A percentile compares a stretch with the other conserved stretches of the same genome.
Conservation (phyloP, 1,140 invertebrate species). For the Chironomus striatipennis region DNA sequence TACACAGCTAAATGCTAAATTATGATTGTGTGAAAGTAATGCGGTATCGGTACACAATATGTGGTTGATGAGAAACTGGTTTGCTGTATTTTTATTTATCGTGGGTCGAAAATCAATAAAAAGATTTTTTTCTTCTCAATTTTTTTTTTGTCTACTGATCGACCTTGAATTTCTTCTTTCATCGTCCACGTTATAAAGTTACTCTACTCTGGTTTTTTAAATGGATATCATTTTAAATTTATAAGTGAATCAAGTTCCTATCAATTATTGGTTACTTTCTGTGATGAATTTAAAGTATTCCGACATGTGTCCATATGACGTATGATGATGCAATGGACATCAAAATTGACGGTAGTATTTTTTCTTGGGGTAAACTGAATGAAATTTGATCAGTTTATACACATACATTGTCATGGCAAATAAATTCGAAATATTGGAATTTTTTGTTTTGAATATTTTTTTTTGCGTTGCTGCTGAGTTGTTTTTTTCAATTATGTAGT, state of each 20-base stretch:
- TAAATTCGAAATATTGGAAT: no score
- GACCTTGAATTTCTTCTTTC: slow-evolving; percentile 7
- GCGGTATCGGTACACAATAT: no score
- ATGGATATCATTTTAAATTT: background rate
- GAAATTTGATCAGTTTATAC: no score
- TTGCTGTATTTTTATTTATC: background rate
- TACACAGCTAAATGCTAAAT: no score
- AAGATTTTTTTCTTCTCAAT: no score
- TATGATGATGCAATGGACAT: background rate
- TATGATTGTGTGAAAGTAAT: background rate
- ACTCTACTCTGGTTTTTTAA: background rate
- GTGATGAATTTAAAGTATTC: background rate
- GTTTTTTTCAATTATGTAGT: no score
- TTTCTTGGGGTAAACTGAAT: no score
- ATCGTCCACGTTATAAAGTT: background rate
- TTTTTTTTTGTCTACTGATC: background rate
- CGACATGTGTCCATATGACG: background rate
- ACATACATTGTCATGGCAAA: no score
- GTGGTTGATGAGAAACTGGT: background rate
- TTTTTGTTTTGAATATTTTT: no score
- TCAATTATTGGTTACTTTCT: background rate
- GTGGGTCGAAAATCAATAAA: background rate
- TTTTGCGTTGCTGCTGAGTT: no score
- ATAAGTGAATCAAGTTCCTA: background rate
- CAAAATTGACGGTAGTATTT: no score